These are phyloP conservation scores for Eulemur albifrons DNA, from an alignment of 2,797 vertebrate genomes.

Conservation along the genomic window DNA sequence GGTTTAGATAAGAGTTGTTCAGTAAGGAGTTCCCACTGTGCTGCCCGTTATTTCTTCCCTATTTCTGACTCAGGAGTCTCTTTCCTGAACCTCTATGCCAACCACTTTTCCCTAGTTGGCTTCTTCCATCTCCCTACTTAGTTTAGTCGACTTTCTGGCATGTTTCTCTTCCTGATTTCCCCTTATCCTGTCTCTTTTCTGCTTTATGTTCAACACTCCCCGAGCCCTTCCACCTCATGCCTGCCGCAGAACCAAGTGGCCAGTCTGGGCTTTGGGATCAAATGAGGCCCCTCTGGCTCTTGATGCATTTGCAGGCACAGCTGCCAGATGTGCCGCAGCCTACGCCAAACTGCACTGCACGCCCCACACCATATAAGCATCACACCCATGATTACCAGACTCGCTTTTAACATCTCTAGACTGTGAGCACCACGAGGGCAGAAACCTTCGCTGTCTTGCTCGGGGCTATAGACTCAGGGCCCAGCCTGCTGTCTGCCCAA, in stretches of 20 bases:
- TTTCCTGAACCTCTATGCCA: background rate
- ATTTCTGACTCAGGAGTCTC: background rate
- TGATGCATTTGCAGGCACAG: background rate
- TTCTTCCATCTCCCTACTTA: background rate
- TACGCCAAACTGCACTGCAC: background rate
- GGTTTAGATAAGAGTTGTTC: background rate
- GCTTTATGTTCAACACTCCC: background rate
- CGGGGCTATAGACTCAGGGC: background rate
- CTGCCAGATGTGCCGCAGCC: too few species aligned
- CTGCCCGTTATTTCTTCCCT: background rate
- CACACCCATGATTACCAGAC: background rate
- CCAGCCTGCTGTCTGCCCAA: background rate
- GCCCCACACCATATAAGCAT: rapidly evolving
- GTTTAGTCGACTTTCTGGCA: background rate
- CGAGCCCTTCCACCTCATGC: too few species aligned
- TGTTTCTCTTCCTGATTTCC: too few species aligned
- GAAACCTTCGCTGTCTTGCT: background rate
- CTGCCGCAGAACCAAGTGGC: background rate
- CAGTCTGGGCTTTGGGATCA: background rate
- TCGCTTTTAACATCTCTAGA: background rate
- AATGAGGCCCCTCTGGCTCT: too few species aligned
- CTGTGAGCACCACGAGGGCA: background rate
- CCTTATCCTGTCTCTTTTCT: background rate
- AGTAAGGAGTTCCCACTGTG: background rate
- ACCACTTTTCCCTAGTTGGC: too few species aligned